Base-by-base conservation (phyloP, 2,797 vertebrate species). In the Anguilla obscura region DNA sequence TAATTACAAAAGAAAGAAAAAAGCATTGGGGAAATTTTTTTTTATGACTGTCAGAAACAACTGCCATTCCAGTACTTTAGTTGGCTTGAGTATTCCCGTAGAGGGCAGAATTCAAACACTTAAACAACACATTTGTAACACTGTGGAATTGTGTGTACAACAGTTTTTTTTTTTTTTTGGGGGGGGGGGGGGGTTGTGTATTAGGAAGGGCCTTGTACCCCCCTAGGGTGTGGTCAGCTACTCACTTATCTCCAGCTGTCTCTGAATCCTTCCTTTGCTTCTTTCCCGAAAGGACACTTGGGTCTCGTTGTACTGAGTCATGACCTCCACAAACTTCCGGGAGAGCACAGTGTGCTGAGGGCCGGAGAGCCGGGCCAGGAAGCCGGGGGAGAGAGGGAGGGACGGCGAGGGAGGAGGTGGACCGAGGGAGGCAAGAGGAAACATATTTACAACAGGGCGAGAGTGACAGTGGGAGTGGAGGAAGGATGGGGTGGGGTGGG, bases 211-310 rank as follows among this genome's bases (percentile, higher is more conserved):
- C 18, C 18, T 88, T 63, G 54, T 24, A 0, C 36, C 5, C 54
- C 71, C 66, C 76, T 54, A 83, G 27, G 58, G 71, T 14, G 14
- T 69, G 24, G 33, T 86, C 87, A 86, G 84, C 52, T 87, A 93
- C 98, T 97, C 90, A 99, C 99, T 99, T 93, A 99, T 99, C 93
- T 99, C 98, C 60, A 99, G 94, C 90, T 99, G 99, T 30, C 98
- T 96, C 91, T 98, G 98, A 89, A 99, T 99, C 76, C 98, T 96
- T 89, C 96, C 96, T 94, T 99, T 99, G 94, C 98, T 99, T 88
- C 97, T 97, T 87, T 99, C 98, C 91, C 98, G 96, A 92, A 99
- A 99, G 1, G 96, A 95, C 63, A 97, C 97, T 93, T 99, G 99
- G 0, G 97, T 98, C 91, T 97, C 96, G 0, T 98, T 99, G 93